phyloP scores from a whole-genome alignment of 2,888 invertebrate species.

The Plagodis pulveraria region DNA sequence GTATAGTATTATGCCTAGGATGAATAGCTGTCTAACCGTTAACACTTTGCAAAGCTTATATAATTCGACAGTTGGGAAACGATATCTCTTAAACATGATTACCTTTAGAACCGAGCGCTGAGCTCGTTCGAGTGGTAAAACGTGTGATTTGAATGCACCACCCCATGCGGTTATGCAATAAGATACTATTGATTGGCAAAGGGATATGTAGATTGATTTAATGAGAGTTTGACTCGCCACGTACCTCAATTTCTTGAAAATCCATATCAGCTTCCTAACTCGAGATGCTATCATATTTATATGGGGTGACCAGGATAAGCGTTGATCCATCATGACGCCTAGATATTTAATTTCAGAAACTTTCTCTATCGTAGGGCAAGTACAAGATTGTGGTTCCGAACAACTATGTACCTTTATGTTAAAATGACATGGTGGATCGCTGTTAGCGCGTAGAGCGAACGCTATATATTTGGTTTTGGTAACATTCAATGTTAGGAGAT shows the following conservation, averaged over 20 bases:
- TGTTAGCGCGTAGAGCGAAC: not conserved
- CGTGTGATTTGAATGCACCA: not conserved
- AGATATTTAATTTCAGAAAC: constrained; percentile 13
- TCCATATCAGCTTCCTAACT: constrained; percentile 1
- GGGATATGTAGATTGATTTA: constrained; percentile 10
- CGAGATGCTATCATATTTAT: constrained; percentile 1
- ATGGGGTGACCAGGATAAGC: constrained; percentile 13
- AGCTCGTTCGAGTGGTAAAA: no score
- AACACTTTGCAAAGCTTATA: no score
- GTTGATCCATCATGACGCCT: constrained; percentile 10
- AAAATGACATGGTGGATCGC: not conserved
- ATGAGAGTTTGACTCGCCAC: not conserved
- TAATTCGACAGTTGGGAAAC: no score
- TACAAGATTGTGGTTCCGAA: not conserved
- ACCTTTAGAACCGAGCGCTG: no score
- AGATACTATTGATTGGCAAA: constrained; percentile 6
- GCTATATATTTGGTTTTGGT: constrained; percentile 6
- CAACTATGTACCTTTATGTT: not conserved
- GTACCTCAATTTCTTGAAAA: constrained; percentile 8
- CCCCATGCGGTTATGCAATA: constrained; percentile 6
- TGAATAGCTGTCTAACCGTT: no score
- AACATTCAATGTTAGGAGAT: constrained; percentile 20
- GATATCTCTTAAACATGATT: no score
- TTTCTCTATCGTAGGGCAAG: not conserved
- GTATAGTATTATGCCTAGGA: no score